Conservation (phyloP, 2,797 vertebrate species). For the Gephyroberyx darwinii region DNA sequence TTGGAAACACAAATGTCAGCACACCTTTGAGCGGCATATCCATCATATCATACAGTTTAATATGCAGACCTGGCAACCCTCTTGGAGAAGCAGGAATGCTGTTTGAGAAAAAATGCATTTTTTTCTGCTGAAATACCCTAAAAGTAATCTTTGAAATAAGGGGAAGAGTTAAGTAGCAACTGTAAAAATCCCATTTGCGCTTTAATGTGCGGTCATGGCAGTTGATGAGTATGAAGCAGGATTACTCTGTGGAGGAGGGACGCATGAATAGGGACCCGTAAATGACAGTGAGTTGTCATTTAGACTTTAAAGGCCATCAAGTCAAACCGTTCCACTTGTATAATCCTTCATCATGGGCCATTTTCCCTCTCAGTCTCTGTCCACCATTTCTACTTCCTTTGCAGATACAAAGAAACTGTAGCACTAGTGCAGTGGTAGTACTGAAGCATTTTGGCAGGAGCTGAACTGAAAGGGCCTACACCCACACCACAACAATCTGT, state of each 20-base stretch:
- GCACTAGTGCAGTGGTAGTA: no score
- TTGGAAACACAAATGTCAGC: background rate
- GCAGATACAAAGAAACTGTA: no score
- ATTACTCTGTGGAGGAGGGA: slow-evolving; percentile 33
- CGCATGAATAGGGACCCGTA: background rate
- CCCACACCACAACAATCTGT: background rate
- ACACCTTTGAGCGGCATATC: background rate
- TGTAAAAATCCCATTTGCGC: slow-evolving; percentile 58
- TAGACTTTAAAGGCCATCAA: slow-evolving; percentile 51
- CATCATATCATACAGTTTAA: background rate
- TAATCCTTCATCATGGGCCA: slow-evolving; percentile 52
- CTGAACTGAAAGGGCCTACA: background rate
- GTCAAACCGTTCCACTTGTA: slow-evolving; percentile 31
- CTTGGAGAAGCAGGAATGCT: background rate
- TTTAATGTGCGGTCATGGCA: slow-evolving; percentile 33
- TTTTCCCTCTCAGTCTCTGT: slow-evolving; percentile 11
- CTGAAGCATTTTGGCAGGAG: no score
- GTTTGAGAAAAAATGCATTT: background rate
- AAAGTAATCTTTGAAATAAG: slow-evolving; percentile 30
- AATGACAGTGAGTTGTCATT: slow-evolving; percentile 39
- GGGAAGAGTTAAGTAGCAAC: slow-evolving; percentile 1
- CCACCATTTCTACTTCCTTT: no score
- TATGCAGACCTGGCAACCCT: background rate
- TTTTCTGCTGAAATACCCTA: background rate
- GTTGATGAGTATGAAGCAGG: slow-evolving; percentile 26